A percentile compares a stretch with the other conserved stretches of the same genome.
phyloP scores from a whole-genome alignment of 2,797 vertebrate genomes.

The Picus viridis region DNA sequence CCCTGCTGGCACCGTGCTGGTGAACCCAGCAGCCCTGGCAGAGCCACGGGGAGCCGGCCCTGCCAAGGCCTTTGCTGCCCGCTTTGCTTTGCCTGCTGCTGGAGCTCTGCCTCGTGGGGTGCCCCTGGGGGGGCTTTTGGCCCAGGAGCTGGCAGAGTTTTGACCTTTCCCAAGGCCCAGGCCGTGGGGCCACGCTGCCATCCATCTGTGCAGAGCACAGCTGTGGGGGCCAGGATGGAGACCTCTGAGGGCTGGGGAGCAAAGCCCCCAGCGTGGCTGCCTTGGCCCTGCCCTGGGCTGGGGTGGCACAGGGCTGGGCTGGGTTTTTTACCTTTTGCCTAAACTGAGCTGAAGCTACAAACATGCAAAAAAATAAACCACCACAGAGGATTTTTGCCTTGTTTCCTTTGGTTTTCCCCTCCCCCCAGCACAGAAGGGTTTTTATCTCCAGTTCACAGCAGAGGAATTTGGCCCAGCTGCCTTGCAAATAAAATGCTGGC shows the following conservation, averaged over 20 bases:
- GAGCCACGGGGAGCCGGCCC: neutral
- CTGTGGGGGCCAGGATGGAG: neutral
- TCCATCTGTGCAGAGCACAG: slow-evolving; percentile 43
- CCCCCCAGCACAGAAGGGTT: neutral
- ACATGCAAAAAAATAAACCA: neutral
- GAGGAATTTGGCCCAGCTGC: slow-evolving; percentile 56
- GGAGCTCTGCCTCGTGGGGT: neutral
- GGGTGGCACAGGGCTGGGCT: neutral
- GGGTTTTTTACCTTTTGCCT: too few relatives aligned
- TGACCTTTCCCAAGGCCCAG: neutral
- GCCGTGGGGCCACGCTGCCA: neutral
- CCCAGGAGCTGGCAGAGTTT: slow-evolving; percentile 12
- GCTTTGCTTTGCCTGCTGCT: neutral
- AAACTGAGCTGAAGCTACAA: neutral
- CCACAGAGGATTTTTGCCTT: too few relatives aligned
- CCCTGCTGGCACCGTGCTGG: neutral
- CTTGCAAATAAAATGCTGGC: slow-evolving; percentile 46
- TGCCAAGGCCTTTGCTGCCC: slow-evolving; percentile 21
- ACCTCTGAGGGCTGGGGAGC: neutral
- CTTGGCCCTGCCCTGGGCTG: neutral
- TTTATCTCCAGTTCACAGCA: neutral
- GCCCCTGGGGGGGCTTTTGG: slow-evolving; percentile 11
- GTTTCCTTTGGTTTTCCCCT: too few relatives aligned
- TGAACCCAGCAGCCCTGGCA: neutral
- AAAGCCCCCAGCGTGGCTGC: neutral